Base-by-base conservation (phyloP, 2,113 vertebrate genomes). In the Orientallactaga bullata region DNA sequence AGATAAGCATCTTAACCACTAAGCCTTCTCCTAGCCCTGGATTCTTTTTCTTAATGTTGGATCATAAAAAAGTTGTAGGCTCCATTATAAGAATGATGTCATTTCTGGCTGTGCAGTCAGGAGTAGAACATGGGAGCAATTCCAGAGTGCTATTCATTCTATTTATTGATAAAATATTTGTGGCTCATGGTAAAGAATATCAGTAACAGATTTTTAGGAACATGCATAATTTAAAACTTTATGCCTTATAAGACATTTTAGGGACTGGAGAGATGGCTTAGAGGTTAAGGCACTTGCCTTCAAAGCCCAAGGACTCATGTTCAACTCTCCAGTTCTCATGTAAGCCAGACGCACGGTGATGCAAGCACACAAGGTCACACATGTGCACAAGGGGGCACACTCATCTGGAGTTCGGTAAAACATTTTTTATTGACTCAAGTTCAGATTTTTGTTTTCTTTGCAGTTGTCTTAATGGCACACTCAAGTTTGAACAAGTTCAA, bases 231-330 rank as follows among this genome's bases (percentile, higher is more conserved):
- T 35, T n/a, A 68, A 65, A 81, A 3, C 85, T 92, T 93, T 21
- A 93, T 78, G 42, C 92, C 93, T 71, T 80, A 13, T 88, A n/a
- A 86, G 63, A 65, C 7, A 23, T 85, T 85, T 47, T 80, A 47
- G 42, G 42, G 42, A 8, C 42, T 47, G 42, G 42, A 8, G 42
- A 47, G 42, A 47, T 47, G 42, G 42, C 42, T 47, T 47, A 47
- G 5, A 47, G 42, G 42, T 47, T 47, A 47, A 47, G 8, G 42
- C 42, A 47, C 42, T 47, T 47, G 42, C 42, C 42, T 47, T 5
- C 42, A 47, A 47, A 47, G 42, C 42, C 42, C 8, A 47, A 47
- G 42, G 42, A 47, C 42, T 47, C 42, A 47, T 8, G 8, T 47
- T 47, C 42, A 47, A 47, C 42, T 47, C 42, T 47, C 42, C 42